phyloP scores from a whole-genome alignment of 1,140 invertebrate species.

The Patella vulgata region DNA sequence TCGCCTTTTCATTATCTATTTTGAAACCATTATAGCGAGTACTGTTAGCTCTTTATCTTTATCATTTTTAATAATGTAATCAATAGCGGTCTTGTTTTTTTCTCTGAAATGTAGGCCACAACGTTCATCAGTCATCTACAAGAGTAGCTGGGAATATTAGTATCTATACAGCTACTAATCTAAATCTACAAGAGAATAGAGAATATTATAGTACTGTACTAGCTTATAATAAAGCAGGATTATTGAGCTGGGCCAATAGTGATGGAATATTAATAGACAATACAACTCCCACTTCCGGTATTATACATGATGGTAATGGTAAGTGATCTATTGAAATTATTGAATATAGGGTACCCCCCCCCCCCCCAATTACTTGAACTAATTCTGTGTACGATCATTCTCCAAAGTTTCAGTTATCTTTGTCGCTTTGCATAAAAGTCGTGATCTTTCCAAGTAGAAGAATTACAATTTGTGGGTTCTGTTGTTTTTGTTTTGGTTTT shows the following conservation, averaged over 20 bases:
- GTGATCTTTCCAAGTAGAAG: no score
- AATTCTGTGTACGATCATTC: no score
- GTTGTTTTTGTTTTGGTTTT: no score
- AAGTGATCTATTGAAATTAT: background rate
- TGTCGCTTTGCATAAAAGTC: no score
- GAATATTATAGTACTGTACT: conserved; percentile 24
- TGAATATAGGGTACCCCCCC: background rate
- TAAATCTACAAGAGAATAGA: conserved; percentile 1
- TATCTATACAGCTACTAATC: conserved; percentile 2
- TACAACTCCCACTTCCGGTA: conserved; percentile 19
- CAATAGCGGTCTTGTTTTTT: no score
- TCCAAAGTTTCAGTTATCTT: no score
- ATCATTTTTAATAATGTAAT: no score
- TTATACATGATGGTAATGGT: conserved; percentile 39
- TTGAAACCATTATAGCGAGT: no score
- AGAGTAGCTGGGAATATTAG: background rate
- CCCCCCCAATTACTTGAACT: no score
- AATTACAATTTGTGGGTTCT: no score
- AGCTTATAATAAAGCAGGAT: conserved; percentile 21
- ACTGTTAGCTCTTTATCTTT: no score
- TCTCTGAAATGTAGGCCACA: conserved; percentile 17
- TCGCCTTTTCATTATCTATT: no score
- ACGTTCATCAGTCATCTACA: conserved; percentile 5
- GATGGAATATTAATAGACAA: conserved; percentile 32
- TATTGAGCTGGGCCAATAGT: conserved; percentile 23